Evolutionary conservation across 2,113 vertebrate species (phyloP).

Genomic region (Amblyornis subalaris): DNA sequence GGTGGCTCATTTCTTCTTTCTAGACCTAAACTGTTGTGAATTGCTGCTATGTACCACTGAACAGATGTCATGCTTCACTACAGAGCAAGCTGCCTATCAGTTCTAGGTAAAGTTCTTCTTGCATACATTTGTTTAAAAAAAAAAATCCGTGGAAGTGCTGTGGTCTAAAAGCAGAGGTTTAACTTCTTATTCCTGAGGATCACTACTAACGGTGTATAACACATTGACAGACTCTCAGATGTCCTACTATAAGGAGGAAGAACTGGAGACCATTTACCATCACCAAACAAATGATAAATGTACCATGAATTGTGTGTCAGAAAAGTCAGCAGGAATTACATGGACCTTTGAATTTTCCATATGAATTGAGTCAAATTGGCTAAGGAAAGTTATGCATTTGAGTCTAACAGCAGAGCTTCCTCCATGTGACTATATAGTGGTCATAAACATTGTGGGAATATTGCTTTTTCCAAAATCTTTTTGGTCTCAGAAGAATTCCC

Average conservation of each 20-base stretch:
- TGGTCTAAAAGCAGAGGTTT: not conserved
- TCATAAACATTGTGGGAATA: not conserved
- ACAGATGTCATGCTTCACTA: not conserved
- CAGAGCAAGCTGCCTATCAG: not conserved
- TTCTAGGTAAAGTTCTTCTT: not conserved
- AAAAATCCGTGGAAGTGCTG: not conserved
- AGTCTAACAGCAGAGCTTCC: not conserved
- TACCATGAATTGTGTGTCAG: not conserved
- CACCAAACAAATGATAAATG: not conserved
- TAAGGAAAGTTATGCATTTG: not conserved
- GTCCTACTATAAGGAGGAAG: not conserved
- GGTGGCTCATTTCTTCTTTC: not conserved
- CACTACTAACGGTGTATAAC: not conserved
- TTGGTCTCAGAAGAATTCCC: not conserved
- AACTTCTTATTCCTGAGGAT: not conserved
- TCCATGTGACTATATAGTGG: not conserved
- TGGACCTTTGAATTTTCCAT: not conserved
- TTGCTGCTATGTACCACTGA: not conserved
- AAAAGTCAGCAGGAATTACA: slow-evolving; percentile 2
- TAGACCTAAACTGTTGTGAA: not conserved
- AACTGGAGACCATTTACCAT: not conserved
- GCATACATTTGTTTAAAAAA: not conserved
- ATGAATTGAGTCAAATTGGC: not conserved
- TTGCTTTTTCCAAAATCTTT: not conserved
- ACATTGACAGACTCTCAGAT: not conserved